A percentile compares a stretch with the other conserved stretches of the same genome.
Evolutionary conservation across 2,797 vertebrate genomes (phyloP).

Genomic region (Brotula barbata): DNA sequence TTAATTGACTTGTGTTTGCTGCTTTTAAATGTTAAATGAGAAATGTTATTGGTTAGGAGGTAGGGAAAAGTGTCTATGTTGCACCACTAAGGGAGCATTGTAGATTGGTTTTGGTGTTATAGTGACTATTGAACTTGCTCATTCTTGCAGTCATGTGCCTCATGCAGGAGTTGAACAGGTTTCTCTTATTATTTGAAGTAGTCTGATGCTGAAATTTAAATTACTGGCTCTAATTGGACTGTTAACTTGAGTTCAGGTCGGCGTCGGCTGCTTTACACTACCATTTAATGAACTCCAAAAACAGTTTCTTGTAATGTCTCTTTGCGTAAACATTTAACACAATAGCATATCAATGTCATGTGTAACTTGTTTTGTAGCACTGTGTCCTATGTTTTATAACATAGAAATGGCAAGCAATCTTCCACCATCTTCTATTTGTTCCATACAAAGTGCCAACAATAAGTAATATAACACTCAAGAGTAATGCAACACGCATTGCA

Average conservation of each 20-base stretch:
- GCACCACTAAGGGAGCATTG: background rate
- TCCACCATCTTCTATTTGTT: background rate
- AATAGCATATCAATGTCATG: background rate
- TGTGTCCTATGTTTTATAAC: background rate
- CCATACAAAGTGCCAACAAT: constrained; percentile 52
- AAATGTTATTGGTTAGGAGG: too few species aligned
- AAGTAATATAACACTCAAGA: too few species aligned
- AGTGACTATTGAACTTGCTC: background rate
- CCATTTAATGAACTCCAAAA: constrained; percentile 55
- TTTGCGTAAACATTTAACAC: background rate
- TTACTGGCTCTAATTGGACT: too few species aligned
- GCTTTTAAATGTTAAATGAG: too few species aligned
- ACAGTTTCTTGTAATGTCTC: too few species aligned
- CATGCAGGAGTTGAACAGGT: background rate
- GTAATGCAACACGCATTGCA: too few species aligned
- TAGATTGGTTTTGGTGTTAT: background rate
- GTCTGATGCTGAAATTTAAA: background rate
- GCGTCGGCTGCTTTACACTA: constrained; percentile 11
- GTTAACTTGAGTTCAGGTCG: background rate
- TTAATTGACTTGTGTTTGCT: too few species aligned
- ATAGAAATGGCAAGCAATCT: background rate
- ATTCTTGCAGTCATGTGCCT: background rate
- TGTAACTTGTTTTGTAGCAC: background rate
- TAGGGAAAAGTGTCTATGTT: background rate
- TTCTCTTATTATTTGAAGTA: background rate